Evolutionary conservation across 2,113 vertebrate species (phyloP).

Genomic region (Megalops atlanticus): DNA sequence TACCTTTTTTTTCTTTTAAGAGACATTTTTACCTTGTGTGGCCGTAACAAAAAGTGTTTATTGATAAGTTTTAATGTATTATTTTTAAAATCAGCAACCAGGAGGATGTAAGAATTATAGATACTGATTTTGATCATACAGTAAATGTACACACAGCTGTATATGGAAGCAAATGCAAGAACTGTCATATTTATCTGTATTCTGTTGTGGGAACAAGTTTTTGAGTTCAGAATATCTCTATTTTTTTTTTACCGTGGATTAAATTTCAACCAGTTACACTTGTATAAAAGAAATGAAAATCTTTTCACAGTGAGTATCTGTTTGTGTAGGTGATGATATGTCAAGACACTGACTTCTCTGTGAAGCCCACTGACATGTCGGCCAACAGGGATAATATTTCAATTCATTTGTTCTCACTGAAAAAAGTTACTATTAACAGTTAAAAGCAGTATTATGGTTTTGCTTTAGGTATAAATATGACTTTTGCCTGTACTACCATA

Average conservation of each 20-base stretch:
- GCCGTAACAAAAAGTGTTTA: constrained; percentile 27
- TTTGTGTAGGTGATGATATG: neutral
- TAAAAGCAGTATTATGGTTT: constrained; percentile 32
- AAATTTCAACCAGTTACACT: constrained; percentile 18
- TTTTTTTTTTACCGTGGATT: constrained; percentile 28
- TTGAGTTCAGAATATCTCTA: neutral
- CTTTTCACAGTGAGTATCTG: neutral
- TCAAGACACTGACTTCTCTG: neutral
- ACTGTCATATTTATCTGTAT: constrained; percentile 8
- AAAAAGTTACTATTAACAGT: neutral
- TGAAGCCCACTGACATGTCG: neutral
- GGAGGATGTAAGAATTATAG: neutral
- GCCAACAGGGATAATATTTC: neutral
- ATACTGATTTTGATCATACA: constrained; percentile 16
- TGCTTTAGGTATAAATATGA: neutral
- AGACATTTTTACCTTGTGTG: constrained; percentile 8
- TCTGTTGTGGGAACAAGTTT: constrained; percentile 8
- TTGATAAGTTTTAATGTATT: constrained; percentile 25
- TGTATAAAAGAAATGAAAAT: neutral
- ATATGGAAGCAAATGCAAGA: neutral
- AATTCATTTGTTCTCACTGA: neutral
- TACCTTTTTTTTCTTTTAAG: constrained; percentile 17
- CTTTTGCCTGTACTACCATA: neutral
- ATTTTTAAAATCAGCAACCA: constrained; percentile 11
- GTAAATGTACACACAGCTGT: neutral